These are phyloP conservation scores for Lochmaea crataegi DNA, from an alignment of 2,888 invertebrate species.

Conservation along the genomic window DNA sequence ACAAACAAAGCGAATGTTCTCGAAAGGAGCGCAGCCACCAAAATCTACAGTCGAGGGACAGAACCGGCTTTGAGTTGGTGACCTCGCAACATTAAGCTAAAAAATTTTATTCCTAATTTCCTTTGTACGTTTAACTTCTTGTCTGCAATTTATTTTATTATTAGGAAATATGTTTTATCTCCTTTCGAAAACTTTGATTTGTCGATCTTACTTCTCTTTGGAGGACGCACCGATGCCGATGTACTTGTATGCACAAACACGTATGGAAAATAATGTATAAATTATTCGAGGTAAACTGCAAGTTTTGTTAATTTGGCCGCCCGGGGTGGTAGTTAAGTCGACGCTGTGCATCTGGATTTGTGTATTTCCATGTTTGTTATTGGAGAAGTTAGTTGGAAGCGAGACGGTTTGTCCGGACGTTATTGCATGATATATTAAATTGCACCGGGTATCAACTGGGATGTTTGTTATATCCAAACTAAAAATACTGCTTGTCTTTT, in stretches of 20 bases:
- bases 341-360: conserved; percentile 37
- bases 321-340: conserved; percentile 38
- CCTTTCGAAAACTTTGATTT: too few relatives aligned
- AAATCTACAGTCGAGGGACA: too few relatives aligned
- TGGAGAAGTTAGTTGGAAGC: conserved; percentile 32
- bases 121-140: too few relatives aligned
- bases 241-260: conserved; percentile 14
- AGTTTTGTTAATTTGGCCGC: conserved; percentile 36
- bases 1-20: too few relatives aligned
- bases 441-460: conserved; percentile 17
- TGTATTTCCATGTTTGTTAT: conserved; percentile 34
- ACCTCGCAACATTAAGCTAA: too few relatives aligned
- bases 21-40: too few relatives aligned
- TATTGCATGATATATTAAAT: conserved; percentile 33
- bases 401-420: conserved; percentile 28
- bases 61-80: too few relatives aligned
- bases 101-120: too few relatives aligned
- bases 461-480: neutral
- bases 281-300: conserved; percentile 28
- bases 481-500: neutral
- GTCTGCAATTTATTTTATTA: too few relatives aligned
- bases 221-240: neutral
- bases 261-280: conserved; percentile 24
- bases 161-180: too few relatives aligned
- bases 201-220: neutral